Conservation (phyloP, 2,113 vertebrate species). For the Danio rerio region GRCz12tu NC_133182.1:26400001-26400500, state of each 20-base stretch:
- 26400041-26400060: too few species aligned
- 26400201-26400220: constrained; percentile 68
- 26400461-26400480: too few species aligned
- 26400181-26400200: neutral
- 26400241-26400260: constrained; percentile 96
- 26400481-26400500: too few species aligned
- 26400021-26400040: too few species aligned
- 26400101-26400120: too few species aligned
- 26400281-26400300: constrained; percentile 80
- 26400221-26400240: constrained; percentile 90
- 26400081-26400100: too few species aligned
- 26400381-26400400: constrained; percentile 94
- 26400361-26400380: constrained; percentile 85
- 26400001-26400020: too few species aligned
- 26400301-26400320: constrained; percentile 87
- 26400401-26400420: constrained; percentile 94
- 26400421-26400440: constrained; percentile 48
- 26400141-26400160: neutral
- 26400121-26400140: too few species aligned
- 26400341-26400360: constrained; percentile 85
- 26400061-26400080: too few species aligned
- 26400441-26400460: constrained; percentile 41
- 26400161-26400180: neutral
- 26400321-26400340: constrained; percentile 89
- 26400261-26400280: constrained; percentile 89